phyloP scores from a whole-genome alignment of 2,797 vertebrate genomes.

The Enteromius argenteus region DNA sequence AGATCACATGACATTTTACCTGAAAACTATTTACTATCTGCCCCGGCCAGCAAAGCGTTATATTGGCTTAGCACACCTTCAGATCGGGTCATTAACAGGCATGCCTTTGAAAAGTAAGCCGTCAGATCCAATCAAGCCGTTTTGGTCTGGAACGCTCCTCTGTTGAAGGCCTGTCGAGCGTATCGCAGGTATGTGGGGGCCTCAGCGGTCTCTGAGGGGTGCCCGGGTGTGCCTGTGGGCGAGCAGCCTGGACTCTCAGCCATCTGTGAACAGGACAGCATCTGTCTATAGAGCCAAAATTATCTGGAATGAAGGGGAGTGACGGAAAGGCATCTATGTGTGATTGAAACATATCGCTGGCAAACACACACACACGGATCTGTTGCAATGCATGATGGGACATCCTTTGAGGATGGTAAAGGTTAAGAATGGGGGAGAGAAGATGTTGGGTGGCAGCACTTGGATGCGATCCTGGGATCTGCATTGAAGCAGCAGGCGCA shows the following conservation, averaged over 20 bases:
- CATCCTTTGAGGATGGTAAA: background rate
- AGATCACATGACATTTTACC: conserved; percentile 38
- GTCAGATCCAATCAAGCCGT: conserved; percentile 15
- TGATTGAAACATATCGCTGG: conserved; percentile 19
- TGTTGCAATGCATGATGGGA: background rate
- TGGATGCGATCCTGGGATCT: conserved; percentile 27
- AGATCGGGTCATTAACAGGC: conserved; percentile 41
- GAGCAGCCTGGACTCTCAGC: conserved; percentile 53
- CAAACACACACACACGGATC: background rate
- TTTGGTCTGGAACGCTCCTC: conserved; percentile 34
- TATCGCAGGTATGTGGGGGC: conserved; percentile 54
- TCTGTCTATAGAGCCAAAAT: conserved; percentile 60
- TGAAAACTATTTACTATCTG: conserved; percentile 35
- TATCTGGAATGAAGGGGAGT: conserved; percentile 45
- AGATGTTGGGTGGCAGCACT: background rate
- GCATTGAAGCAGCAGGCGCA: conserved; percentile 36
- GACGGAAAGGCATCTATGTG: conserved; percentile 37
- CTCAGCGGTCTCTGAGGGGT: conserved; percentile 39
- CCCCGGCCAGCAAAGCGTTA: conserved; percentile 28
- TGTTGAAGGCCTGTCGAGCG: conserved; percentile 13
- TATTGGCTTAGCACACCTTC: conserved; percentile 50
- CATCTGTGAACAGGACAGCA: conserved; percentile 61
- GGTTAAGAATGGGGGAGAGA: background rate
- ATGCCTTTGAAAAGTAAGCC: conserved; percentile 28
- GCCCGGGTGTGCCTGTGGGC: conserved; percentile 53